Base-by-base conservation (phyloP, 2,797 vertebrate genomes). In the Melanotaenia parkinsoni region DNA sequence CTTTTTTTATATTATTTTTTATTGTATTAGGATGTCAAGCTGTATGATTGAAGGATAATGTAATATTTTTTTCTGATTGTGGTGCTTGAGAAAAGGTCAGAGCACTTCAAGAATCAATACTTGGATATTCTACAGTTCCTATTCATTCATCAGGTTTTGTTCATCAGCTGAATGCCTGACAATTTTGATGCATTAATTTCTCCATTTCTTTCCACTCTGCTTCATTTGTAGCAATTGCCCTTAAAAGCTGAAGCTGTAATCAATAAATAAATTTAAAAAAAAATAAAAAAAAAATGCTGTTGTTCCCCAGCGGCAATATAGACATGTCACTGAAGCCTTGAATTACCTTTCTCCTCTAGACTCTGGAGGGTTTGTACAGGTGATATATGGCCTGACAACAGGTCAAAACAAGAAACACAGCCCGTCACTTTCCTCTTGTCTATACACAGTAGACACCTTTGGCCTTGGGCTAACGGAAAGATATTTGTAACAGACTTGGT, bases 351-450 rank as follows among this genome's bases (percentile, higher is more conserved):
- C 20, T 76, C 33, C 30, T 51, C 56, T 40, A 45, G 33, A 74
- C 50, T 73, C 85, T 69, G 20, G 13, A 61, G 74, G 69, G 61
- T 80, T 82, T 78, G 59, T 60, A 35, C 51, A 6, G 61, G 67
- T 85, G 78, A 88, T 76, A 67, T 72, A 82, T 60, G 57, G n/a
- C 47, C 50, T 61, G 77, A 88, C 80, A 86, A 71, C 22, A 33
- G 67, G 79, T 82, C 79, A 85, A 85, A 85, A 82, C 60, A 83
- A 85, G 58, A 84, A 53, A 68, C 74, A 80, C 57, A 72, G 62
- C 56, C 73, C 65, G 85, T 81, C 72, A 67, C 33, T 81, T 63
- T 47, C 62, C 45, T 63, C 13, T 70, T 57, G 58, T 70, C 70
- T 69, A 28, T 47, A 56, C 67, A 59, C 66, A 54, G 47, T 56